Percentiles rank a stretch among this genome's conserved stretches.
Evolutionary conservation across 1,140 invertebrate genomes (phyloP).

Genomic region (Drosophila teissieri): DNA sequence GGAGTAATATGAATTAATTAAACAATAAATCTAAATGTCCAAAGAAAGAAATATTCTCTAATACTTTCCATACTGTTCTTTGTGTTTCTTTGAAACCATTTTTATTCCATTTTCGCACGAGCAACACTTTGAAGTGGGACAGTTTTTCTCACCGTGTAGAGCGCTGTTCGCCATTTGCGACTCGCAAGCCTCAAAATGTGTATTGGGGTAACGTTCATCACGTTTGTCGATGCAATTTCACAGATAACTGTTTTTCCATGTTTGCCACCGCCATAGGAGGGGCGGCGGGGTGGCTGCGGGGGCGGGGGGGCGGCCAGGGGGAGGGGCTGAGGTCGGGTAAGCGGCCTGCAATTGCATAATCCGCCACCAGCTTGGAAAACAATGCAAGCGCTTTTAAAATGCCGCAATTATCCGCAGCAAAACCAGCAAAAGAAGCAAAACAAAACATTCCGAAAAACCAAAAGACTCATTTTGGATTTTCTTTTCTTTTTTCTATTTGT

Average conservation of each 20-base stretch:
- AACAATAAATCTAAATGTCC: no score
- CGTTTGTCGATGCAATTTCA: conserved; percentile 82
- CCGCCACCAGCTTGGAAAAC: conserved; percentile 61
- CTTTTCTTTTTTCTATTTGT: conserved; percentile 17
- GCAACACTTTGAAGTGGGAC: neutral
- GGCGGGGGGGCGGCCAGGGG: conserved; percentile 12
- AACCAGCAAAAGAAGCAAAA: conserved; percentile 46
- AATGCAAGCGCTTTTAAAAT: conserved; percentile 77
- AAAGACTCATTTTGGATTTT: conserved; percentile 34
- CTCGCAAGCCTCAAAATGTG: conserved; percentile 41
- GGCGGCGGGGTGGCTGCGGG: conserved; percentile 8
- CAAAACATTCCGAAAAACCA: conserved; percentile 14
- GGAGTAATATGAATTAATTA: no score
- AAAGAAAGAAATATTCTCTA: no score
- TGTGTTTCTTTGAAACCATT: neutral
- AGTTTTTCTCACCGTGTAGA: conserved; percentile 5
- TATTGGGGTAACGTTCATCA: conserved; percentile 82
- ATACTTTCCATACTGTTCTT: no score
- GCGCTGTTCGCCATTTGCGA: conserved; percentile 21
- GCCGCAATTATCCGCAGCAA: conserved; percentile 73
- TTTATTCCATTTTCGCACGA: neutral
- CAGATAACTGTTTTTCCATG: conserved; percentile 80
- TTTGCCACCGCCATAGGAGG: conserved; percentile 50
- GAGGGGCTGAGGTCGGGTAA: conserved; percentile 28
- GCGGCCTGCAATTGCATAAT: conserved; percentile 65